Conservation (phyloP, 2,113 vertebrate genomes). For the Boleophthalmus pectinirostris region DNA sequence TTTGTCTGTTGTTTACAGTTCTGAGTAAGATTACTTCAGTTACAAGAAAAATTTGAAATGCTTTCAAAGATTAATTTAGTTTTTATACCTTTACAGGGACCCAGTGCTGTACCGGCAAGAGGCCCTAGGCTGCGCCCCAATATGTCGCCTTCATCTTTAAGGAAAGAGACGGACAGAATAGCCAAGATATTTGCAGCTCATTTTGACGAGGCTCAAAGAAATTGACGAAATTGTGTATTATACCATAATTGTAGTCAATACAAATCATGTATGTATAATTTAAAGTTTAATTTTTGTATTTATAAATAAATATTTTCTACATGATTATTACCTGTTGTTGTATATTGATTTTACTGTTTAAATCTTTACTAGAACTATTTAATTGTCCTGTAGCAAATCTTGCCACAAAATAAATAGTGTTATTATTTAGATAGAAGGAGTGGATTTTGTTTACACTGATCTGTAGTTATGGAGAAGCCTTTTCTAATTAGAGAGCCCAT, state of each 20-base stretch:
- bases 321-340: background rate
- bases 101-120: constrained; percentile 41
- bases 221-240: background rate
- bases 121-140: constrained; percentile 57
- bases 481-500: background rate
- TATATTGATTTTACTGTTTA: background rate
- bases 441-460: background rate
- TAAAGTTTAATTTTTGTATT: constrained; percentile 45
- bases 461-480: background rate
- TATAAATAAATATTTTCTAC: constrained; percentile 59
- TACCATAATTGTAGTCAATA: background rate
- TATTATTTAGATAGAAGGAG: background rate
- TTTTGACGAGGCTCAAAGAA: constrained; percentile 71
- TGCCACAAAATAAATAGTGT: background rate
- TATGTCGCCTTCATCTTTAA: constrained; percentile 55
- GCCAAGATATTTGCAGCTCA: constrained; percentile 87
- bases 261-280: constrained; percentile 1
- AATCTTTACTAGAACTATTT: background rate
- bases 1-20: too few species aligned
- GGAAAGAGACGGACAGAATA: constrained; percentile 83
- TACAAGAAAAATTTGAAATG: background rate
- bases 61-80: background rate
- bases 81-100: constrained; percentile 43
- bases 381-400: background rate
- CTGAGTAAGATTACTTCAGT: background rate